Percentiles rank a stretch among this genome's conserved stretches.
These are phyloP conservation scores for Neogobius melanostomus DNA, from an alignment of 2,113 vertebrate genomes.

Conservation along the genomic window DNA sequence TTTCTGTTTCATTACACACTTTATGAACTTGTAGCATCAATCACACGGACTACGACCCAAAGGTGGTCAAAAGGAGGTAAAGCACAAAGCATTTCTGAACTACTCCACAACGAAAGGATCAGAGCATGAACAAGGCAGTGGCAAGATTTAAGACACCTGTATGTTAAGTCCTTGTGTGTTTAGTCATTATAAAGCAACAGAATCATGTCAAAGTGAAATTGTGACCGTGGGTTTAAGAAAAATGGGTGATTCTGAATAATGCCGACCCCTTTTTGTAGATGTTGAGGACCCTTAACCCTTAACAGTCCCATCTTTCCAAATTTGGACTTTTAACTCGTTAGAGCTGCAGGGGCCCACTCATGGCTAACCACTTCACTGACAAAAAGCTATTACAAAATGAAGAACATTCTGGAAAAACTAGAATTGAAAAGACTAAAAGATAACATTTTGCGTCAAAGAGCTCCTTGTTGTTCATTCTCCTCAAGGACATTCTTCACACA, in stretches of 20 bases:
- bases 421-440: constrained; percentile 9
- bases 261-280: no score
- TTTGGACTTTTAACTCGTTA: neutral
- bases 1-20: constrained; percentile 34
- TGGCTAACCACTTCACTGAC: neutral
- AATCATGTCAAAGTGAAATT: no score
- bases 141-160: no score
- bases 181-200: no score
- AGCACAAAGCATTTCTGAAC: neutral
- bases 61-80: constrained; percentile 2
- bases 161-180: no score
- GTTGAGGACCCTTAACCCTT: no score
- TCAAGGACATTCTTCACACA: constrained; percentile 9
- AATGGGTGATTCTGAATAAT: no score
- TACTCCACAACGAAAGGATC: neutral
- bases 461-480: neutral
- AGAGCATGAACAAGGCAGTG: no score
- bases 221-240: no score
- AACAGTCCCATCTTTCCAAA: neutral
- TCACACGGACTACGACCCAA: constrained; percentile 18
- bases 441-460: constrained; percentile 1
- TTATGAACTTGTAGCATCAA: constrained; percentile 28
- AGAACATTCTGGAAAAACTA: neutral
- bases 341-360: neutral
- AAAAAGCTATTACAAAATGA: neutral